Conservation (phyloP, 2,888 invertebrate genomes). For the Tachina lurida region DNA sequence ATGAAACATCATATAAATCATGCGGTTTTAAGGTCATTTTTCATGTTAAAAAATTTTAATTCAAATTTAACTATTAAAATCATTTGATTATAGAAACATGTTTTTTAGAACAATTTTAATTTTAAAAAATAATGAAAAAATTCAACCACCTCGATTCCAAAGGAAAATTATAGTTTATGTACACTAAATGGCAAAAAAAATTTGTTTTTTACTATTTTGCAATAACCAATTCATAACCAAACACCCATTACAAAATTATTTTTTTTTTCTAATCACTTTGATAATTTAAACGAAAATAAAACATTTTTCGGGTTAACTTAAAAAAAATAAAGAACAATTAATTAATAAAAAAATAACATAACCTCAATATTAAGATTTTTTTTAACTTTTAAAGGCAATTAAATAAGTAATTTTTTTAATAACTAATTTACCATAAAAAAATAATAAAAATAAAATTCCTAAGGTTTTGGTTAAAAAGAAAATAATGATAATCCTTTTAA, state of each 20-base stretch:
- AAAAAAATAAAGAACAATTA: constrained; percentile 18
- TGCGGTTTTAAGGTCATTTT: constrained; percentile 77
- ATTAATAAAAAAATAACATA: constrained; percentile 32
- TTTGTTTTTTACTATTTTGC: constrained; percentile 78
- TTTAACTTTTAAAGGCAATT: constrained; percentile 24
- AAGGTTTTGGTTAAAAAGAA: constrained; percentile 62
- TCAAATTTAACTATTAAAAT: constrained; percentile 17
- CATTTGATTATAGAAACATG: constrained; percentile 46
- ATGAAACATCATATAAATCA: constrained; percentile 71
- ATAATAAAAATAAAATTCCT: constrained; percentile 36
- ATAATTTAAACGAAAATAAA: constrained; percentile 80
- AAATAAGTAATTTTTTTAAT: constrained; percentile 32
- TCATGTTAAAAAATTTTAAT: constrained; percentile 24
- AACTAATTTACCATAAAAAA: constrained; percentile 36
- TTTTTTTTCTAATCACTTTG: constrained; percentile 54
- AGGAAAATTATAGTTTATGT: constrained; percentile 45
- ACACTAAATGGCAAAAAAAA: constrained; percentile 67
- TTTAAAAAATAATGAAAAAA: constrained; percentile 16
- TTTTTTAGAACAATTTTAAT: constrained; percentile 53
- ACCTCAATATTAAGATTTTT: constrained; percentile 48
- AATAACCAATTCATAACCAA: constrained; percentile 77
- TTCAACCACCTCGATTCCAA: constrained; percentile 13
- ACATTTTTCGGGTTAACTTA: constrained; percentile 81
- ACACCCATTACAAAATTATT: constrained; percentile 70
- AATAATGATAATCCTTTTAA: constrained; percentile 23